These are phyloP conservation scores for Hetaerina americana DNA, from an alignment of 1,140 invertebrate species.

Conservation along the genomic window DNA sequence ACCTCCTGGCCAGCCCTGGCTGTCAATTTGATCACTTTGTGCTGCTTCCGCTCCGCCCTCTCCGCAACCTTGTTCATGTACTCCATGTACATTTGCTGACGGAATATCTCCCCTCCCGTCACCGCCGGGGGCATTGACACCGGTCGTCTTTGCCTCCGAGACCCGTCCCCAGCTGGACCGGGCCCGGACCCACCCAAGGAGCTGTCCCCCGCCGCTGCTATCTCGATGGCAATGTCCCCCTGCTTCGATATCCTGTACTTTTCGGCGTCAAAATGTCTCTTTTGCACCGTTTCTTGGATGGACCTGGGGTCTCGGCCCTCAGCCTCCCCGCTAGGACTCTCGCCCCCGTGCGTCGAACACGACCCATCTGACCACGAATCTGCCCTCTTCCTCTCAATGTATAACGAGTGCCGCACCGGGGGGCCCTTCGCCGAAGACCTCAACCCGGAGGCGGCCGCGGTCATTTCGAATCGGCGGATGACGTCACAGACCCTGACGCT, in stretches of 20 bases:
- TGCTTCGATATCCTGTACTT: slow-evolving; percentile 2
- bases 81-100: slow-evolving; percentile 64
- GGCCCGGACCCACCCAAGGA: not conserved
- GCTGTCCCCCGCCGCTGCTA: not conserved
- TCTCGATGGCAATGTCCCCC: slow-evolving; percentile 4
- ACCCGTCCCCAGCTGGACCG: too few species aligned
- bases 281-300: not conserved
- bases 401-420: not conserved
- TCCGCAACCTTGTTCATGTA: slow-evolving; percentile 64
- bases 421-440: not conserved
- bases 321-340: too few species aligned
- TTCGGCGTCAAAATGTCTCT: not conserved
- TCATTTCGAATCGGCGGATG: not conserved
- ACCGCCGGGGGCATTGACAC: not conserved
- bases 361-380: not conserved
- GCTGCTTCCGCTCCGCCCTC: slow-evolving; percentile 57
- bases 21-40: slow-evolving; percentile 63
- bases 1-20: slow-evolving; percentile 18
- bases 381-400: not conserved
- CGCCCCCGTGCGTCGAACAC: too few species aligned
- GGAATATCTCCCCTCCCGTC: not conserved
- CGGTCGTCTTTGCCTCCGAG: not conserved
- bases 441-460: too few species aligned
- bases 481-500: too few species aligned
- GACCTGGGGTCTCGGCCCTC: not conserved